Conservation (phyloP, 2,113 vertebrate species). For the Charadrius vociferus region DNA sequence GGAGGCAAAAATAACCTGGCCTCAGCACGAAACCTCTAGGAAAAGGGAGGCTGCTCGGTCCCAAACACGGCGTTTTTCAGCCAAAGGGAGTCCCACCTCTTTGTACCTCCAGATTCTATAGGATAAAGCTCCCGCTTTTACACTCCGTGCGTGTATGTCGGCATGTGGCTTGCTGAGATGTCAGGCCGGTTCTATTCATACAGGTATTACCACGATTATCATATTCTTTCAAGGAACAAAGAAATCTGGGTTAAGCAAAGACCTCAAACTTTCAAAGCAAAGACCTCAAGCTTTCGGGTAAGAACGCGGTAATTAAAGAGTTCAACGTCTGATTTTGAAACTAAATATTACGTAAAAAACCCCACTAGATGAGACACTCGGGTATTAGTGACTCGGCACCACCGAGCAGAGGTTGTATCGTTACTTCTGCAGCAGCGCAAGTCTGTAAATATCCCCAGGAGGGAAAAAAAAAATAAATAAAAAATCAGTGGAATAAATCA, state of each 20-base stretch:
- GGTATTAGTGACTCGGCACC: neutral
- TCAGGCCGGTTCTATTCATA: rapidly evolving
- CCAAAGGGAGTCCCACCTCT: neutral
- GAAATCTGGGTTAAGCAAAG: neutral
- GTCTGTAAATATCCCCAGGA: neutral
- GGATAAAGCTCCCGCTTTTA: neutral
- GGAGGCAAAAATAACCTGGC: neutral
- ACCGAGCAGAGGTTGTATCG: rapidly evolving
- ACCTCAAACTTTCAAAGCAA: neutral
- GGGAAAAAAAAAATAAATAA: neutral
- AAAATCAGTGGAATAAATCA: neutral
- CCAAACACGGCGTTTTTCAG: rapidly evolving
- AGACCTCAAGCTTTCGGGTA: neutral
- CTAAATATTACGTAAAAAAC: neutral
- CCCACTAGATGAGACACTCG: rapidly evolving
- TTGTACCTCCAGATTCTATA: neutral
- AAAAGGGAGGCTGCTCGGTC: rapidly evolving
- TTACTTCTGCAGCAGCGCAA: neutral
- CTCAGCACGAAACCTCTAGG: neutral
- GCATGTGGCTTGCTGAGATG: neutral
- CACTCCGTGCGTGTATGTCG: rapidly evolving
- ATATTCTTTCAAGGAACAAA: neutral
- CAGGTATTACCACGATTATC: no score
- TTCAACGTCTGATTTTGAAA: neutral
- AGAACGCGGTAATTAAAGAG: neutral